Conservation (phyloP, 2,113 vertebrate genomes). For the Reinhardtius hippoglossoides region DNA sequence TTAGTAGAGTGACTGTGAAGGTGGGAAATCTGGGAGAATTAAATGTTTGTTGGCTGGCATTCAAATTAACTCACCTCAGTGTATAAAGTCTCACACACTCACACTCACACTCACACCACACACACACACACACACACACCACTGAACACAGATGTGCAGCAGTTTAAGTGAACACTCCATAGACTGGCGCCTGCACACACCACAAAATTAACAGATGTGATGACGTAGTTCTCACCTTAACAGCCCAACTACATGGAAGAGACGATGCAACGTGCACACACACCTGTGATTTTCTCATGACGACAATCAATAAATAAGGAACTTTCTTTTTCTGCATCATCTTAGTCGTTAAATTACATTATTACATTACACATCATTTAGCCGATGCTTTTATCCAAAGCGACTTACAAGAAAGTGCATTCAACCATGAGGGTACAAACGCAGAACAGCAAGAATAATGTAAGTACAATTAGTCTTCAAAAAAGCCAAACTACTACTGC, state of each 20-base stretch:
- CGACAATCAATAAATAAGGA: not conserved
- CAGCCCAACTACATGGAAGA: not conserved
- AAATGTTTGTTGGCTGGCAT: conserved; percentile 69
- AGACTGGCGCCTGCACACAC: conserved; percentile 4
- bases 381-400: too few species aligned
- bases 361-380: too few species aligned
- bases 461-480: too few species aligned
- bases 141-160: conserved; percentile 33
- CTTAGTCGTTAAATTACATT: not conserved
- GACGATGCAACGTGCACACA: not conserved
- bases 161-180: not conserved
- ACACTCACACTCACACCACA: not conserved
- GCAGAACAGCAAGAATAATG: too few species aligned
- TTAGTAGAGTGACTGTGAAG: conserved; percentile 63
- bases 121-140: conserved; percentile 18
- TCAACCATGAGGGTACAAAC: too few species aligned
- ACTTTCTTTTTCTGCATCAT: not conserved
- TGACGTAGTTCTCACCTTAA: not conserved
- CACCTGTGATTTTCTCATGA: not conserved
- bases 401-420: too few species aligned
- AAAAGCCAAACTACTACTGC: too few species aligned
- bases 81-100: conserved; percentile 15
- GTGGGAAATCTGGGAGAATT: conserved; percentile 62
- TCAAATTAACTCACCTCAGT: conserved; percentile 59
- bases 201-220: conserved; percentile 36